Conservation (phyloP, 2,888 invertebrate species). For the Diplazon laetatorius region DNA sequence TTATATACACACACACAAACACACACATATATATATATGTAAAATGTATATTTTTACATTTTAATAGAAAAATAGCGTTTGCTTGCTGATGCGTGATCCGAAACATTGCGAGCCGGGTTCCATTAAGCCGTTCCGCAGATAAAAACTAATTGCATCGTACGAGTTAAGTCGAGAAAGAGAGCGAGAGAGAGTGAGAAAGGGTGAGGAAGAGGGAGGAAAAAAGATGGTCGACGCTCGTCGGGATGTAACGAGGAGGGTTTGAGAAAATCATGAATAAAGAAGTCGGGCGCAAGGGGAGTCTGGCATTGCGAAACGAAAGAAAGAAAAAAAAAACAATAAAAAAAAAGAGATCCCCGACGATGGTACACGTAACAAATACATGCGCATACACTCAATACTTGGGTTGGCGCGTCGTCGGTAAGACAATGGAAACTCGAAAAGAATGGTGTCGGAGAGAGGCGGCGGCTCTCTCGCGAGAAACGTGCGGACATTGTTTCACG, state of each 20-base stretch:
- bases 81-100: slow-evolving; percentile 62
- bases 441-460: slow-evolving; percentile 63
- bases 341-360: too few species aligned
- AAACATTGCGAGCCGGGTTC: slow-evolving; percentile 61
- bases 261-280: slow-evolving; percentile 68
- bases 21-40: background rate
- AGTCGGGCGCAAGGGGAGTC: slow-evolving; percentile 58
- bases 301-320: slow-evolving; percentile 58
- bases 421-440: slow-evolving; percentile 60
- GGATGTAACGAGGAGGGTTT: slow-evolving; percentile 65
- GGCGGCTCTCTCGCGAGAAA: slow-evolving; percentile 33
- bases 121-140: slow-evolving; percentile 64
- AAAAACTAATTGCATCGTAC: slow-evolving; percentile 65
- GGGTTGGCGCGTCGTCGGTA: slow-evolving; percentile 50
- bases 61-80: slow-evolving; percentile 64
- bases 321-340: too few species aligned
- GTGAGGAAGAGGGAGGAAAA: background rate
- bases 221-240: slow-evolving; percentile 35
- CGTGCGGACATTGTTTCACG: slow-evolving; percentile 67
- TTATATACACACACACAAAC: background rate
- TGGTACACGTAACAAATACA: slow-evolving; percentile 8
- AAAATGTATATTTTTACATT: slow-evolving; percentile 60
- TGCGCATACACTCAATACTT: background rate
- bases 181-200: background rate
- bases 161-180: slow-evolving; percentile 15